Base-by-base conservation (phyloP, 2,113 vertebrate genomes). In the Tachycineta bicolor region DNA sequence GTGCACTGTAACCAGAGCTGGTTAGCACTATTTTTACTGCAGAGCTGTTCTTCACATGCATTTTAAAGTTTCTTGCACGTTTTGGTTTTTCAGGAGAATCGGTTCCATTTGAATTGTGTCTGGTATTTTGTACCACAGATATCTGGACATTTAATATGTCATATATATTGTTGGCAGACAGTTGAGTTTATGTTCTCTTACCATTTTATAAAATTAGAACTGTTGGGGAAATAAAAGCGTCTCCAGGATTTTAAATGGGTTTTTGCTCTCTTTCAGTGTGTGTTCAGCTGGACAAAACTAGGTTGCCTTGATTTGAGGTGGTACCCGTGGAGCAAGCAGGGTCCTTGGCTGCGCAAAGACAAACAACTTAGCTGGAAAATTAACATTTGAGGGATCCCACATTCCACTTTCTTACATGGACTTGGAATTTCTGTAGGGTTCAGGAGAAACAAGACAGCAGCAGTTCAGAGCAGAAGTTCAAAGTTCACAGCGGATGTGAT, bases 311-410 rank as follows among this genome's bases (percentile, higher is more conserved):
- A 21, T 75, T 47, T 81, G 14, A 47, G 29, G 18, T 55, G n/a
- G 12, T 12, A 9, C 2, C 20, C 44, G 0, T 60, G 28, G 8
- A 33, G 28, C 18, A 60, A 33, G 26, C 28, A 2, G 0, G 2
- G 18, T 37, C 50, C 62, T 62, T 90, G 58, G 28, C 21, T 56
- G 11, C 62, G 28, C 59, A 60, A 39, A 70, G 46, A 68, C 41
- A 68, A 80, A 28, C 39, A 58, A 12, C 4, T 70, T 69, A 24
- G 34, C 24, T 52, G n/a, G 41, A 64, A 29, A 88, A 62, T 49
- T 69, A 49, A 46, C 33, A 43, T 49, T 28, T 44, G 25, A 74
- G 85, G 44, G n/a, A 39, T 9, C 12, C 14, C 3, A 2, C 31
- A 41, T 79, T 81, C 18, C 6, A 5, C 43, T 94, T 70, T 94